Conservation (phyloP, 2,113 vertebrate species). For the Otolemur garnettii region DNA sequence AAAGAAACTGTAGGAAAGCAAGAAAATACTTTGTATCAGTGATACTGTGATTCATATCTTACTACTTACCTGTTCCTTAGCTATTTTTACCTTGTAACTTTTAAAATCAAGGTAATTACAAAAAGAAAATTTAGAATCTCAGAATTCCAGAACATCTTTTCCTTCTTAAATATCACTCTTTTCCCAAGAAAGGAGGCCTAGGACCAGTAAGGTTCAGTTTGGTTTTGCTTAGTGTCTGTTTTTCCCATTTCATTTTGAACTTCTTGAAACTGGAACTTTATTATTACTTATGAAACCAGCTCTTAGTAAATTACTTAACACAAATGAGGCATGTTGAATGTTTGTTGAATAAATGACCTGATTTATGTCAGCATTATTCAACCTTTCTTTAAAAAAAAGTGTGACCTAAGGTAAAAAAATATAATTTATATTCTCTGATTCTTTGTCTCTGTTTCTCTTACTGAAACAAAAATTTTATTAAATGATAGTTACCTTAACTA, state of each 20-base stretch:
- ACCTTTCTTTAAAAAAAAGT: background rate
- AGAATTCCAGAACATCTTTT: constrained; percentile 41
- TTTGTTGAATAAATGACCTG: constrained; percentile 44
- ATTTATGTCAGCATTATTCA: background rate
- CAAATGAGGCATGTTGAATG: background rate
- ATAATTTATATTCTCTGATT: background rate
- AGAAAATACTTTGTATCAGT: constrained; percentile 30
- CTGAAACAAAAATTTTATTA: constrained; percentile 35
- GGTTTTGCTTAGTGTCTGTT: constrained; percentile 16
- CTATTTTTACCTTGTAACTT: background rate
- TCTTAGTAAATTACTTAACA: constrained; percentile 32
- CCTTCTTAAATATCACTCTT: background rate
- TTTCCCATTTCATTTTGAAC: constrained; percentile 26
- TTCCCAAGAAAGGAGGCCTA: background rate
- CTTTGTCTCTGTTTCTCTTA: background rate
- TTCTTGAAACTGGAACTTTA: background rate
- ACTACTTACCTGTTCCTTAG: background rate
- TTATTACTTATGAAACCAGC: constrained; percentile 4
- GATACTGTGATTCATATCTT: background rate
- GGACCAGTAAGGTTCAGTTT: background rate
- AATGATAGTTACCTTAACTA: constrained; percentile 7
- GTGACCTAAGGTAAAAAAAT: background rate
- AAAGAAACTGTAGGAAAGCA: constrained; percentile 20
- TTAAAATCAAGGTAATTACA: constrained; percentile 11
- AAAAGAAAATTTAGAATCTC: background rate